phyloP scores from a whole-genome alignment of 2,797 vertebrate genomes.

The Ciconia nigra region DNA sequence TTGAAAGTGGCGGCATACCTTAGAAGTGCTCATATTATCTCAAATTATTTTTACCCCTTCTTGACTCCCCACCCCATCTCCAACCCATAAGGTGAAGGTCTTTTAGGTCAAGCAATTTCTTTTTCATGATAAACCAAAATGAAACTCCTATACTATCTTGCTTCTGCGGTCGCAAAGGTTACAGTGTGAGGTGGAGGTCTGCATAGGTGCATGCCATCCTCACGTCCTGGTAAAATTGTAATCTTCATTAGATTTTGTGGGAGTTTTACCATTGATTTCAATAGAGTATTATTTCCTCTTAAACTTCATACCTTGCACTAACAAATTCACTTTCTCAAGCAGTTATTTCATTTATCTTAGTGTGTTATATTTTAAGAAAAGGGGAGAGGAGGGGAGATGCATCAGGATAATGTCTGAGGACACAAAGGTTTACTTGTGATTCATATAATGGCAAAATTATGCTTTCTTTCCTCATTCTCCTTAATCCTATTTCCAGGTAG shows the following conservation, averaged over 20 bases:
- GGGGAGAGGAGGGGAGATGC: accelerated
- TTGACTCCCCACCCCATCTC: neutral
- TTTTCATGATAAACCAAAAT: neutral
- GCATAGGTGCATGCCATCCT: neutral
- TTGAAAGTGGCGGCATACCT: neutral
- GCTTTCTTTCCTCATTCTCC: neutral
- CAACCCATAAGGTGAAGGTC: neutral
- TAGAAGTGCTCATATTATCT: neutral
- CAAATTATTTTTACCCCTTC: neutral
- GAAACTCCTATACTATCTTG: neutral
- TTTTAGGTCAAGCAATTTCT: neutral
- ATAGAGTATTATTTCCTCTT: neutral
- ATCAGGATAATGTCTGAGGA: neutral
- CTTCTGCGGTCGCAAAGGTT: neutral
- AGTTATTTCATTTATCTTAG: neutral
- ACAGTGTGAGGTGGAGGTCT: neutral
- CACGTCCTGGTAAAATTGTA: neutral
- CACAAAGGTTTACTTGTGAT: neutral
- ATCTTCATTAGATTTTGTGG: neutral
- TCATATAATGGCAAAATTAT: neutral
- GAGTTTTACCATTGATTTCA: neutral
- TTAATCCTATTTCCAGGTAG: neutral
- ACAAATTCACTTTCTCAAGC: neutral
- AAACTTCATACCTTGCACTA: neutral
- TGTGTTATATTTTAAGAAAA: neutral